phyloP scores from a whole-genome alignment of 2,888 invertebrate genomes.

The Chymomyza caudatula region DNA sequence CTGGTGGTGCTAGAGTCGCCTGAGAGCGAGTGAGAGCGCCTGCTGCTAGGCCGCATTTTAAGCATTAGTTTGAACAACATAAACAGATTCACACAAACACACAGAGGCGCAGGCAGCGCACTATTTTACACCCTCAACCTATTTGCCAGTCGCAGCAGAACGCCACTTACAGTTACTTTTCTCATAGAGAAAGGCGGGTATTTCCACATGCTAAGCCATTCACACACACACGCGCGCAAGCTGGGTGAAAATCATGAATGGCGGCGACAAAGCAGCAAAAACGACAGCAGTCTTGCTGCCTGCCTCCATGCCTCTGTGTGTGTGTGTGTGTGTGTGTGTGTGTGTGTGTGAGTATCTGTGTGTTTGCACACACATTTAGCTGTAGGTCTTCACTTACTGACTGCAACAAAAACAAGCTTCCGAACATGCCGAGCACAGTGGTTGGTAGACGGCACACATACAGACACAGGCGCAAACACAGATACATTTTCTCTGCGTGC shows the following conservation, averaged over 20 bases:
- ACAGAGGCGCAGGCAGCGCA: constrained; percentile 20
- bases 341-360: constrained; percentile 8
- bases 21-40: constrained; percentile 26
- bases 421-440: constrained; percentile 29
- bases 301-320: not conserved
- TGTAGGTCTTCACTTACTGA: constrained; percentile 73
- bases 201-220: constrained; percentile 10
- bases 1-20: not conserved
- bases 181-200: constrained; percentile 45
- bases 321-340: constrained; percentile 8
- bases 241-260: constrained; percentile 59
- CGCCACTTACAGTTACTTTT: not conserved
- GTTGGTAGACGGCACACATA: constrained; percentile 39
- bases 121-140: constrained; percentile 34
- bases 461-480: constrained; percentile 11
- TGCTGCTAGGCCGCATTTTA: constrained; percentile 65
- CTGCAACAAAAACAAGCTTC: constrained; percentile 49
- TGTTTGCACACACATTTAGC: constrained; percentile 31
- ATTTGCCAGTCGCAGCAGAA: constrained; percentile 7
- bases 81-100: constrained; percentile 42
- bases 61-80: constrained; percentile 71
- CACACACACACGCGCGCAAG: not conserved
- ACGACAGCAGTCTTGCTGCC: not conserved
- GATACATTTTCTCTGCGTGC: not conserved
- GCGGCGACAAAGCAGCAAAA: constrained; percentile 36